Percentiles rank a stretch among this genome's conserved stretches.
phyloP scores from a whole-genome alignment of 2,888 invertebrate genomes.

The Teleiodes luculella region DNA sequence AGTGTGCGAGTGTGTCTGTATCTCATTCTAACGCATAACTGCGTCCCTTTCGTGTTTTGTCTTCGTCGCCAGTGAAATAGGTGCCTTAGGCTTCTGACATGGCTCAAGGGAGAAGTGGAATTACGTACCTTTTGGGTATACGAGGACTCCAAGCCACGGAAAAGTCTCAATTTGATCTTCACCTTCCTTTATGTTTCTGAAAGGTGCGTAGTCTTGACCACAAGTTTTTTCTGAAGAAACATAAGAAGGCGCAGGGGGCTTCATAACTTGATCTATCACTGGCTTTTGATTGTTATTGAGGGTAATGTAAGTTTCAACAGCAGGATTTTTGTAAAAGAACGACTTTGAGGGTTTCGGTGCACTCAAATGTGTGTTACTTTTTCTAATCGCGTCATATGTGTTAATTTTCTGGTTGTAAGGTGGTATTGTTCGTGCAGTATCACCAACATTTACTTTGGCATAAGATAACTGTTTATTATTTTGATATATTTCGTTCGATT shows the following conservation, averaged over 20 bases:
- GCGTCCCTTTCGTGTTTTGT: too few relatives aligned
- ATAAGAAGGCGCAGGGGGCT: not conserved
- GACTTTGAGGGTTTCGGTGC: not conserved
- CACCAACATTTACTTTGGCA: too few relatives aligned
- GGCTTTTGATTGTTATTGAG: not conserved
- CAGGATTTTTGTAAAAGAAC: not conserved
- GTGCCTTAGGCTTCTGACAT: too few relatives aligned
- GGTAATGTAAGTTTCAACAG: not conserved
- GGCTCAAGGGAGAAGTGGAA: conserved; percentile 8
- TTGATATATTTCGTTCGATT: too few relatives aligned
- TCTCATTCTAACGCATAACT: too few relatives aligned
- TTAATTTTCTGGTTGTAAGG: not conserved
- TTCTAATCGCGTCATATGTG: not conserved
- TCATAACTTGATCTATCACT: not conserved
- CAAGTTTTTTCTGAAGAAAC: conserved; percentile 22
- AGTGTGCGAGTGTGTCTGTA: too few relatives aligned
- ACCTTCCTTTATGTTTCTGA: conserved; percentile 30
- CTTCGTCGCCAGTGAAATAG: too few relatives aligned
- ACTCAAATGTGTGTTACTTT: not conserved
- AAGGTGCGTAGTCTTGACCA: conserved; percentile 34
- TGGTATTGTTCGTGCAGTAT: too few relatives aligned
- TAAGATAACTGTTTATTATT: too few relatives aligned
- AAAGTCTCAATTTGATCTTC: conserved; percentile 31
- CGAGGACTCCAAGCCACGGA: conserved; percentile 45
- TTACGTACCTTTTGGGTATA: conserved; percentile 35